Base-by-base conservation (phyloP, 1,140 invertebrate species). In the Nephila pilipes region DNA sequence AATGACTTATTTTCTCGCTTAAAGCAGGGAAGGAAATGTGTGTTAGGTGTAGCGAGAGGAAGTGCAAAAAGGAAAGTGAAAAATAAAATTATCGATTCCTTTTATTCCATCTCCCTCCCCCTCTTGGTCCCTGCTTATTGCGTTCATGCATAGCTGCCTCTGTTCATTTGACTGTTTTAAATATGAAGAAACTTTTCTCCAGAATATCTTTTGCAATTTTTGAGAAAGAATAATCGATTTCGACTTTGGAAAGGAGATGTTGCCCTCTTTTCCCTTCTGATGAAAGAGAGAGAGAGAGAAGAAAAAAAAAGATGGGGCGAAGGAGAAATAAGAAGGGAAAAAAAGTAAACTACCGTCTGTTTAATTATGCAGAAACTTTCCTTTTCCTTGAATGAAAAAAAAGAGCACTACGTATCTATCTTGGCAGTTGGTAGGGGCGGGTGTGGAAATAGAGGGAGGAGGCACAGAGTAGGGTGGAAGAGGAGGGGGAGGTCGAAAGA, bases 131-230 rank as follows among this genome's bases (percentile, higher is more conserved):
- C 63, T 32, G 54, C 58, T 57, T 75, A 25, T 58, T 85, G 25
- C 81, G 58, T 69, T 92, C 81, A 92, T 85, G 90, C 90, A 14
- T 92, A 85, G 89, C 89, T 83, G 89, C 57, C n/a, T 69, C 81
- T 92, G 90, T 92, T 92, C 80, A 85, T 92, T 92, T 92, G 90
- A 85, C 80, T 92, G 90, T 92, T 92, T 92, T 92, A 92, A 92
- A 92, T 85, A 92, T 85, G 81, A 85, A 55, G 60, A 65, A 85
- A 85, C 80, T 92, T 91, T 91, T 38, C 81, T 22, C 38, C 58
- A 55, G 29, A 81, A 85, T 85, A 75, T 85, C 81, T 92, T 85
- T 69, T 69, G 80, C 58, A 12, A 92, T 85, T 85, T 92, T 85
- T 92, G 63, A 92, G 58, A 92, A 92, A 85, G 80, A 55, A 54